Conservation (phyloP, 1,140 invertebrate species). For the Platyscapa corneri region DNA sequence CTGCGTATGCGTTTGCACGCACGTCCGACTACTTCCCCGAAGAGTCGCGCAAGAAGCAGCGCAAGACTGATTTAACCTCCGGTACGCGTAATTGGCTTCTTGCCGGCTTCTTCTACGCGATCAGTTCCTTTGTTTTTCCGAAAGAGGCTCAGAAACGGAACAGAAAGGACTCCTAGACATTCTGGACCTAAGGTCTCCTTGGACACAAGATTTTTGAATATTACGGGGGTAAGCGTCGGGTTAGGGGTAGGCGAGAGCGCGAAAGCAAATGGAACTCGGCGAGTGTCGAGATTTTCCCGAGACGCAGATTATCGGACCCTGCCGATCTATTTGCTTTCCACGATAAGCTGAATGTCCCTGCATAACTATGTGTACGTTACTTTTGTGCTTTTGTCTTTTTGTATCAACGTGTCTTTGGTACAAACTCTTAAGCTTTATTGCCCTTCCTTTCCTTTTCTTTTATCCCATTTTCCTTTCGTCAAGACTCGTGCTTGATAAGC, state of each 20-base stretch:
- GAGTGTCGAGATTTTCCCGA: no score
- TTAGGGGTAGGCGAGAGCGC: background rate
- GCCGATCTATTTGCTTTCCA: no score
- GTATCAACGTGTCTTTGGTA: no score
- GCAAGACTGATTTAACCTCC: background rate
- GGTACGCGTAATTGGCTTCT: constrained; percentile 23
- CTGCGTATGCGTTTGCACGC: background rate
- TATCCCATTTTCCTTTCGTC: no score
- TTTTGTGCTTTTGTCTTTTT: no score
- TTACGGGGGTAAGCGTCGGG: background rate
- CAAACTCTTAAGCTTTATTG: no score
- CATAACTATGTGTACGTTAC: no score
- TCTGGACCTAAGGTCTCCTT: no score
- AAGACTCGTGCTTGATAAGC: no score
- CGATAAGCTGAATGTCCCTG: no score
- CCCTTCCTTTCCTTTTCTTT: no score
- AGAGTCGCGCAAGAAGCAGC: background rate
- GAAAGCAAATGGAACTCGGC: background rate
- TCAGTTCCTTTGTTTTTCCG: background rate
- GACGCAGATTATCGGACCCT: no score
- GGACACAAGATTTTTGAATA: background rate
- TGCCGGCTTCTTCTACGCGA: background rate
- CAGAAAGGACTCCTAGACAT: background rate
- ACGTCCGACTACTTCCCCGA: background rate
- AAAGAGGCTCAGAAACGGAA: background rate